A percentile compares a stretch with the other conserved stretches of the same genome.
Conservation (phyloP, 2,888 invertebrate species). For the Helicoverpa assulta region DNA sequence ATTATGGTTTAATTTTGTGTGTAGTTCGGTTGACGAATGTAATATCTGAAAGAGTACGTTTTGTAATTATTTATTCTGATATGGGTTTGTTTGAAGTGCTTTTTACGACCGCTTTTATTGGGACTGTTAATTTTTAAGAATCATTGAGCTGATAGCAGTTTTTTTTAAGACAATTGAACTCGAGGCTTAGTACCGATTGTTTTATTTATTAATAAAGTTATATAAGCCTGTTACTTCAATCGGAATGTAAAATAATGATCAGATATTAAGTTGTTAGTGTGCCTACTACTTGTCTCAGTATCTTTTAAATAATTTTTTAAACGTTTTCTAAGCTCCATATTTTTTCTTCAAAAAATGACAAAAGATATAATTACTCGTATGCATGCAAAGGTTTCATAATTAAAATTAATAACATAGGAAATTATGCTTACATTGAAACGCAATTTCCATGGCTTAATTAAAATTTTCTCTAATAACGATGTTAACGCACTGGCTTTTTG, state of each 20-base stretch:
- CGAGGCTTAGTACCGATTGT: neutral
- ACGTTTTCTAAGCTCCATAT: neutral
- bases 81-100: constrained; percentile 48
- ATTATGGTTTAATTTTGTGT: constrained; percentile 36
- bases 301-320: neutral
- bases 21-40: constrained; percentile 18
- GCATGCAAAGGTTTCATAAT: constrained; percentile 26
- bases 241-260: too few species aligned
- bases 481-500: constrained; percentile 55
- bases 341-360: constrained; percentile 3
- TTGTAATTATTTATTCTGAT: constrained; percentile 45
- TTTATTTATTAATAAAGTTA: neutral
- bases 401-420: constrained; percentile 58
- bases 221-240: too few species aligned
- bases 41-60: constrained; percentile 49
- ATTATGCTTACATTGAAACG: constrained; percentile 60
- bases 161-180: constrained; percentile 13
- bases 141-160: constrained; percentile 3
- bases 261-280: too few species aligned
- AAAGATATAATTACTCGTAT: constrained; percentile 14
- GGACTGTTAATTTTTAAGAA: constrained; percentile 27
- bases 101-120: constrained; percentile 39
- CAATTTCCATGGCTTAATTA: constrained; percentile 61
- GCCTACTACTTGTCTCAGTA: neutral
- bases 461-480: constrained; percentile 60